These are phyloP conservation scores for Sterrhoptilus dennistouni DNA, from an alignment of 2,113 vertebrate species.

Conservation along the genomic window DNA sequence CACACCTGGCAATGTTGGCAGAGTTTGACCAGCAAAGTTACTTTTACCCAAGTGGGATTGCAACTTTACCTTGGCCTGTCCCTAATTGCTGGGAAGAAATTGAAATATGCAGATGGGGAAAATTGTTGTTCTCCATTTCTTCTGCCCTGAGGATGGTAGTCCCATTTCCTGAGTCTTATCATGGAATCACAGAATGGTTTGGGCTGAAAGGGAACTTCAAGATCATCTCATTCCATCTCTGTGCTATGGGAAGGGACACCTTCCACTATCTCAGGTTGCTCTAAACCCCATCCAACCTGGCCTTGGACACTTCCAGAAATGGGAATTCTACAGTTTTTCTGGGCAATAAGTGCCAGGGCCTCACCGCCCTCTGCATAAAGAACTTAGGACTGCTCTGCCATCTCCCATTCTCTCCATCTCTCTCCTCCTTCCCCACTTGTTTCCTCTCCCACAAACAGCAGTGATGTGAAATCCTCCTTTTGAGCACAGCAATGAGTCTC, in stretches of 20 bases:
- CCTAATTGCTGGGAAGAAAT: not conserved
- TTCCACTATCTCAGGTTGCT: fast-evolving
- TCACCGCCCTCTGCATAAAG: not conserved
- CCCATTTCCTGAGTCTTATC: not conserved
- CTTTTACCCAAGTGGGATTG: not conserved
- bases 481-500: not conserved
- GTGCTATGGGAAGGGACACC: not conserved
- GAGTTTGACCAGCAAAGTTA: not conserved
- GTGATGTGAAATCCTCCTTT: not conserved
- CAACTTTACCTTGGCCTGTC: not conserved
- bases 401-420: not conserved
- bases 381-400: not conserved
- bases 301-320: not conserved
- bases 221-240: not conserved
- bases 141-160: not conserved
- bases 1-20: not conserved
- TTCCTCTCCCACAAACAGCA: not conserved
- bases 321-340: not conserved
- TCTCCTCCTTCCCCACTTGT: not conserved
- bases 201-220: not conserved
- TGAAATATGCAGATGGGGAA: not conserved
- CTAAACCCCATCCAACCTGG: fast-evolving
- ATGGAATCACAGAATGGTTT: not conserved
- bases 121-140: not conserved
- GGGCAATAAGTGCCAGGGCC: not conserved